Base-by-base conservation (phyloP, 2,113 vertebrate species). In the Pycnonotus jocosus region DNA sequence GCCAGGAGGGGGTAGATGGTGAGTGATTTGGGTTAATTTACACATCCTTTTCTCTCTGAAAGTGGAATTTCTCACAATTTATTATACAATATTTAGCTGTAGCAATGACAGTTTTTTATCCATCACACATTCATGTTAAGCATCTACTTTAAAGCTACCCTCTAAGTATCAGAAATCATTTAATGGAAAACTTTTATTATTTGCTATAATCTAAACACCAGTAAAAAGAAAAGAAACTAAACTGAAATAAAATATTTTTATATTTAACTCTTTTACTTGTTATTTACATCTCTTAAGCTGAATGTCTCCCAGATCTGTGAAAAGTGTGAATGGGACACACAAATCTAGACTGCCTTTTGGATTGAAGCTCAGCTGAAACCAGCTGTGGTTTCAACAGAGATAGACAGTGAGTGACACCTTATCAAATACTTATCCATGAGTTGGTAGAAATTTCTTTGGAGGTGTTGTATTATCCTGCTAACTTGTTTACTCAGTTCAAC, bases 1-100 rank as follows among this genome's bases (percentile, higher is more conserved):
- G 25, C 5, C 1, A 0, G 12, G 22, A 57, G 3, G 7, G 9
- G 2, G 16, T 12, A 73, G 7, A 60, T 23, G 4, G 18, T n/a
- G 40, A 76, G 18, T 15, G 10, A 76, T 51, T 37, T 64, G 27
- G 5, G 4, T 56, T 64, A 18, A 64, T 82, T 68, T 48, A 40
- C 23, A 45, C 19, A 71, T n/a, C 7, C 5, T 80, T 69, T 68
- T 7, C 12, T 71, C 19, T 53, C 69, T 82, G 37, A 53, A 84
- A 16, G 8, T 35, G 30, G 2, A 18, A 50, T 62, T 88, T 85
- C 44, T 89, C 21, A 72, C 20, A 56, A 25, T 12, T 42, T 22
- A 70, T n/a, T n/a, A 40, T 10, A 6, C 14, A 30, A 24, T 35
- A 61, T 62, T 69, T 66, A 54, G 44, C 57, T 81, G 25, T 47